Evolutionary conservation across 2,888 invertebrate species (phyloP).

Genomic region (Tenthredo amoena): DNA sequence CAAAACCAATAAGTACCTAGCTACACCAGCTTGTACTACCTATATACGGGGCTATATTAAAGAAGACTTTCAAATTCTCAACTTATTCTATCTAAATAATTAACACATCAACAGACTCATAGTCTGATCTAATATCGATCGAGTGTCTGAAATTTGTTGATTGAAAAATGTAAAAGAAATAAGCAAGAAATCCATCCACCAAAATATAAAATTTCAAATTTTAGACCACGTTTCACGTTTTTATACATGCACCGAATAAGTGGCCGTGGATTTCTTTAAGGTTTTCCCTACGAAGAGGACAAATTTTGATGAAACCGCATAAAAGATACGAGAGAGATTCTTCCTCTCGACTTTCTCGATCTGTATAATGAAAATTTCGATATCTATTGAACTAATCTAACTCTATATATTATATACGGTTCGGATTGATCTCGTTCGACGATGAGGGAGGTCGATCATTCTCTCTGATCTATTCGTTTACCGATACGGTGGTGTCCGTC

Average conservation of each 20-base stretch:
- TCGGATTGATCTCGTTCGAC: neutral
- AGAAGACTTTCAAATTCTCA: slow-evolving; percentile 34
- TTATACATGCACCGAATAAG: neutral
- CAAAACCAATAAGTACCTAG: neutral
- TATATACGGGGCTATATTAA: neutral
- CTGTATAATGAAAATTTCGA: no score
- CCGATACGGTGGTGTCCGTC: slow-evolving; percentile 22
- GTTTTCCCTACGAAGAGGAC: neutral
- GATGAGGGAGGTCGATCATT: neutral
- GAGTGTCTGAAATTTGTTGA: neutral
- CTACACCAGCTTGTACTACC: no score
- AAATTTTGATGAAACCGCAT: no score
- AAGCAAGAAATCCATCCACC: neutral
- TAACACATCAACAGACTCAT: neutral
- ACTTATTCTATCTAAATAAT: neutral
- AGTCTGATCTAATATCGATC: neutral
- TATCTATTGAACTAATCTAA: neutral
- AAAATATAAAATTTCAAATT: neutral
- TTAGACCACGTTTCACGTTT: neutral
- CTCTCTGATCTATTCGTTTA: neutral
- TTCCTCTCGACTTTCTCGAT: no score
- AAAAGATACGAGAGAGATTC: no score
- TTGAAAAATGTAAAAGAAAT: neutral
- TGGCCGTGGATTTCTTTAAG: no score
- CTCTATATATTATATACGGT: neutral